phyloP scores from a whole-genome alignment of 2,113 vertebrate genomes.

The Diglossa brunneiventris region DNA sequence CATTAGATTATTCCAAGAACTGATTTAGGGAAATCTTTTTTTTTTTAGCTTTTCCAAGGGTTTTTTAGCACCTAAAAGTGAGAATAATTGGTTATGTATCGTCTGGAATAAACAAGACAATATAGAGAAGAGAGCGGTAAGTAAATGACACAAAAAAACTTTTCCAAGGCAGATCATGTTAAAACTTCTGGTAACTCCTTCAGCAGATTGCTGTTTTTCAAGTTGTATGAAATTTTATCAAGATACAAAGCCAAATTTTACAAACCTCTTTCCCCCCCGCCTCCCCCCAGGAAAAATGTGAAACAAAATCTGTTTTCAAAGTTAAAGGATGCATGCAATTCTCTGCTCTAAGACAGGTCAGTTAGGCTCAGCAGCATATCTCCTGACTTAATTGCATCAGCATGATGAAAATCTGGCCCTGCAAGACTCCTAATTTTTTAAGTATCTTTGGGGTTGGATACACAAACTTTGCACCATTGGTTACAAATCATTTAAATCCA shows the following conservation, averaged over 20 bases:
- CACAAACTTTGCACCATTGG: not conserved
- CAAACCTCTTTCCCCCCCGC: fast-evolving
- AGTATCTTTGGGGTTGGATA: not conserved
- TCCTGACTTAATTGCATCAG: not conserved
- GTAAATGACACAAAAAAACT: not conserved
- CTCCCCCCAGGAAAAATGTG: not conserved
- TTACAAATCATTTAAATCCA: not conserved
- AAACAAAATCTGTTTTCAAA: not conserved
- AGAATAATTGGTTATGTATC: not conserved
- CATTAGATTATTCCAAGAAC: not conserved
- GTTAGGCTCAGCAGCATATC: not conserved
- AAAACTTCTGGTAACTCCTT: not conserved
- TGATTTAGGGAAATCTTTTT: not conserved
- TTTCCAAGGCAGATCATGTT: not conserved
- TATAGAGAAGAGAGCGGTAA: not conserved
- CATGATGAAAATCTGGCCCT: not conserved
- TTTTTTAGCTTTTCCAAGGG: not conserved
- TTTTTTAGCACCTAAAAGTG: not conserved
- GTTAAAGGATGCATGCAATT: not conserved
- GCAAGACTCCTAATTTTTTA: not conserved
- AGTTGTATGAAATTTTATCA: not conserved
- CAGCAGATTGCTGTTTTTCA: not conserved
- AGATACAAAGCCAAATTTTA: not conserved
- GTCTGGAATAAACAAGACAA: not conserved
- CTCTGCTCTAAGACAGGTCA: not conserved